Conservation (phyloP, 1,140 invertebrate genomes). For the Laupala kohalensis region DNA sequence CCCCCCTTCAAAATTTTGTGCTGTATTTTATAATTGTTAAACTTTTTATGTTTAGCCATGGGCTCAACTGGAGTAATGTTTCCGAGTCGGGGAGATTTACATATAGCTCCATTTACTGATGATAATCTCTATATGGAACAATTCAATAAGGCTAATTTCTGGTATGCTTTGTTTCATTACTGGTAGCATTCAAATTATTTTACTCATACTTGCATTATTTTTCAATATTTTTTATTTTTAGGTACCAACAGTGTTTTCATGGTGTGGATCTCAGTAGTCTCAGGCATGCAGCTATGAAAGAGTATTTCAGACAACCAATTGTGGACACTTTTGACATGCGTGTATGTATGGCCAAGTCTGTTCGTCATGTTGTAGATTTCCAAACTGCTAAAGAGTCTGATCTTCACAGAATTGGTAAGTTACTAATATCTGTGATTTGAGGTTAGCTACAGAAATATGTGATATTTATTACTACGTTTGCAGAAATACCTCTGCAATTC, state of each 20-base stretch:
- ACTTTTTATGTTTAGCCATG: neutral
- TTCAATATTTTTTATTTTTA: conserved; percentile 24
- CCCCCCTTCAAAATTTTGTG: neutral
- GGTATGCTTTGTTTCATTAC: too few relatives aligned
- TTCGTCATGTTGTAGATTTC: conserved; percentile 93
- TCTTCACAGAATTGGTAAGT: conserved; percentile 75
- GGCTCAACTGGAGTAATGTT: conserved; percentile 63
- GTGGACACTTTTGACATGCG: conserved; percentile 98
- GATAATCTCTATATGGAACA: conserved; percentile 97
- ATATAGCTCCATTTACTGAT: conserved; percentile 97
- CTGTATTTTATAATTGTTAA: neutral
- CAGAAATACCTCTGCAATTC: conserved; percentile 89
- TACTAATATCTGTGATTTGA: neutral
- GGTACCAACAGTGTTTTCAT: conserved; percentile 93
- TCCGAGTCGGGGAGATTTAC: conserved; percentile 88
- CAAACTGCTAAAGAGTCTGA: conserved; percentile 84
- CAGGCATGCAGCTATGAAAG: conserved; percentile 83
- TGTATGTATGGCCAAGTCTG: conserved; percentile 91
- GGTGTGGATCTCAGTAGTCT: conserved; percentile 89
- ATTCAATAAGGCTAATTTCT: conserved; percentile 97
- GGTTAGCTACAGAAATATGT: neutral
- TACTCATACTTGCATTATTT: too few relatives aligned
- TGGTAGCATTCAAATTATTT: too few relatives aligned
- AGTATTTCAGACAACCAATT: conserved; percentile 97
- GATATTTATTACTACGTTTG: conserved; percentile 14